These are phyloP conservation scores for Meloidogyne floridensis DNA, from an alignment of 1,140 invertebrate species.

Conservation along the genomic window DNA sequence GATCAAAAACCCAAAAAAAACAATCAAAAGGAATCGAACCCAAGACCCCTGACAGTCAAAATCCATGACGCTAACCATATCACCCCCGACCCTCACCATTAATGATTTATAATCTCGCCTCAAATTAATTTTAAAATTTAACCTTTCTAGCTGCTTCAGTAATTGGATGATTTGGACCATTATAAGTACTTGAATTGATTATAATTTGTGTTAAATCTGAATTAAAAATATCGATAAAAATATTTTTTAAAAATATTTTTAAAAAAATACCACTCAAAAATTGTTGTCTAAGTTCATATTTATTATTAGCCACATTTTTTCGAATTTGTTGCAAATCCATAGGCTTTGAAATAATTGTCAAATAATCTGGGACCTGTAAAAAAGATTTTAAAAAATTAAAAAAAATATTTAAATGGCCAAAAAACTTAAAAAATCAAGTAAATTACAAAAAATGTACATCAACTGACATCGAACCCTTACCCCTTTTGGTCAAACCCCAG, in stretches of 20 bases:
- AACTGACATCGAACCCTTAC: too few relatives aligned
- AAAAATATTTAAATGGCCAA: background rate
- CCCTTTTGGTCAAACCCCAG: too few relatives aligned
- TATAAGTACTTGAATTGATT: slow-evolving; percentile 77
- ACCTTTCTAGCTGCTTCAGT: slow-evolving; percentile 55
- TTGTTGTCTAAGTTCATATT: slow-evolving; percentile 88
- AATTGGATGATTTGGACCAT: slow-evolving; percentile 53
- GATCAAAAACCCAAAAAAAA: background rate
- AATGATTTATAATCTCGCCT: background rate
- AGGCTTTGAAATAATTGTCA: slow-evolving; percentile 84
- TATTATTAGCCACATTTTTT: slow-evolving; percentile 85
- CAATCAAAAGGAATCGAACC: background rate
- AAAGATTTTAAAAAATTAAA: background rate
- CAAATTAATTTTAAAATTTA: background rate
- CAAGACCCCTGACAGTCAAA: background rate
- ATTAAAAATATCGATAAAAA: slow-evolving; percentile 71
- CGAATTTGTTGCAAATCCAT: slow-evolving; percentile 97
- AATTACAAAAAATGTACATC: too few relatives aligned
- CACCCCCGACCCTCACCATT: background rate
- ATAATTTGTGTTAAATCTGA: slow-evolving; percentile 92
- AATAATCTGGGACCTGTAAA: slow-evolving; percentile 71
- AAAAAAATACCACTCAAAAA: slow-evolving; percentile 31
- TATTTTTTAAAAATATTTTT: background rate
- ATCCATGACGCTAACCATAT: background rate
- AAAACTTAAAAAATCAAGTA: too few relatives aligned